Base-by-base conservation (phyloP, 2,888 invertebrate genomes). In the Drosophila villosipedis region DNA sequence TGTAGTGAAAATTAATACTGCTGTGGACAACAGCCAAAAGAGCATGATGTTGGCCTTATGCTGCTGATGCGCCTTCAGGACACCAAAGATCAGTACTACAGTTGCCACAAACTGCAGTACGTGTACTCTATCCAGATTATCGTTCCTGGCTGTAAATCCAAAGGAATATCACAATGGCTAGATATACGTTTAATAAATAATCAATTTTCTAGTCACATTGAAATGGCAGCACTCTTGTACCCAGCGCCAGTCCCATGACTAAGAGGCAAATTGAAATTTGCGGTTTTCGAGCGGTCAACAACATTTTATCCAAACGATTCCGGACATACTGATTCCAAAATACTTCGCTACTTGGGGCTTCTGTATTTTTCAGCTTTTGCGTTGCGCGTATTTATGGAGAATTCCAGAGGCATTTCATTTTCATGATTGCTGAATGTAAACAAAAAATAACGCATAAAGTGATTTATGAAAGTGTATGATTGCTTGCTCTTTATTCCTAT, bases 1-100 rank as follows among this genome's bases (percentile, higher is more conserved):
- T 7, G 49, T 12, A 16, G 9, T 2, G 30, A 54, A 54, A 30
- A 66, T 47, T 28, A 68, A n/a, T n/a, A 16, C 4, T 5, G 37
- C n/a, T 1, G 67, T 66, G 16, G 66, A n/a, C 47, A 54, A 2
- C 7, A 68, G 25, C 67, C 67, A 68, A 22, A 68, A 37, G 7
- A 68, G 47, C 37, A 68, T n/a, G 2, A 54, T 10, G 5, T 39
- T 49, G 12, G 19, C 2, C 31, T 54, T 68, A 28, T 68, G 67
- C 54, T 49, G n/a, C 31, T 31, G 25, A 25, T 47, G 67, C 25
- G 67, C 67, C 53, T 54, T 55, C 0, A 68, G 10, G 28, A 68
- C 31, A 37, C 67, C 67, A 28, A 66, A 68, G 12, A 66, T 31
- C 16, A 68, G 31, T 7, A 31, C 37, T 12, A 30, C 47, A 25